These are phyloP conservation scores for Taeniopygia guttata DNA, from an alignment of 2,797 vertebrate genomes.

Conservation along the genomic window DNA sequence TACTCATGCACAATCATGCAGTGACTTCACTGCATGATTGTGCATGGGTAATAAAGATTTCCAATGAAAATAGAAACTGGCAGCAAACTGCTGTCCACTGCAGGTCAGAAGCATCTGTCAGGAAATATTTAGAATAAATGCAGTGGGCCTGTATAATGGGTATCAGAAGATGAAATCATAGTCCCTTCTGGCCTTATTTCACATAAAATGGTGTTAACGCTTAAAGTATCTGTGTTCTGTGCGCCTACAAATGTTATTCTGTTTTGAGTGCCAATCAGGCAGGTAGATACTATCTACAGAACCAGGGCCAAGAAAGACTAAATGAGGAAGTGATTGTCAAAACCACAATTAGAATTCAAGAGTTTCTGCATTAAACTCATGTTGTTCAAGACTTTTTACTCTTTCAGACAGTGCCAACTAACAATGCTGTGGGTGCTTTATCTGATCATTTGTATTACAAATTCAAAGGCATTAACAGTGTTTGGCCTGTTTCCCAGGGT, in stretches of 20 bases:
- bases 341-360: slow-evolving; percentile 31
- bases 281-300: slow-evolving; percentile 45
- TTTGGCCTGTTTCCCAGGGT: not conserved
- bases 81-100: not conserved
- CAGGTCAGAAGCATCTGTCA: not conserved
- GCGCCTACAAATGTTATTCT: not conserved
- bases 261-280: not conserved
- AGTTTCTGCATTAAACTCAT: not conserved
- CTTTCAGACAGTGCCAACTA: slow-evolving; percentile 43
- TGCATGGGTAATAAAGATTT: too few relatives aligned
- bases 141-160: not conserved
- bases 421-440: slow-evolving; percentile 24
- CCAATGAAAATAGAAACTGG: not conserved
- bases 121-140: not conserved
- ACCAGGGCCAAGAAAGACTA: slow-evolving; percentile 30
- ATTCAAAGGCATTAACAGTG: not conserved
- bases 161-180: not conserved
- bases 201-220: rapidly evolving
- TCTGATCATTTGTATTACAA: not conserved
- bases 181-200: not conserved
- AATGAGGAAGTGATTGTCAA: slow-evolving; percentile 32
- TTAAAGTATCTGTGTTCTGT: not conserved
- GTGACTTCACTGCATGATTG: too few relatives aligned
- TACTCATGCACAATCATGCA: not conserved
- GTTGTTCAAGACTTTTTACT: not conserved